Evolutionary conservation across 2,113 vertebrate species (phyloP).

Genomic region (Parus major): DNA sequence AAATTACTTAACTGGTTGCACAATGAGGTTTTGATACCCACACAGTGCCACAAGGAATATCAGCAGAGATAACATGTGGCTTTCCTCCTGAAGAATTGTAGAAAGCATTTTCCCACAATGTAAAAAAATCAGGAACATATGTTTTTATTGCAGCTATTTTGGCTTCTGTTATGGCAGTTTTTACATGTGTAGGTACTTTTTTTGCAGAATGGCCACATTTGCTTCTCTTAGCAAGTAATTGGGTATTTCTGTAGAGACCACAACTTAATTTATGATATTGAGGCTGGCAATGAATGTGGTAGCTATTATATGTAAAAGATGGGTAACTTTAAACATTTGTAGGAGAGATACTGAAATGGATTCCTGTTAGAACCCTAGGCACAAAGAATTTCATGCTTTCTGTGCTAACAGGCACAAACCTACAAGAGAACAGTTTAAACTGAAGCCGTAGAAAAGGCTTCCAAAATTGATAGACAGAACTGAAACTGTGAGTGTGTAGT

Average conservation of each 20-base stretch:
- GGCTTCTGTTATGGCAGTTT: background rate
- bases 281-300: background rate
- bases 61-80: rapidly evolving
- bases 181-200: background rate
- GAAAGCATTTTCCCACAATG: background rate
- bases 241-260: background rate
- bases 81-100: background rate
- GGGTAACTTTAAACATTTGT: background rate
- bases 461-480: too few relatives aligned
- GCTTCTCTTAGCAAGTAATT: background rate
- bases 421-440: too few relatives aligned
- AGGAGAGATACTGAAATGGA: background rate
- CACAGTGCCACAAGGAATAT: background rate
- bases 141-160: background rate
- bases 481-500: too few relatives aligned
- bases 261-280: rapidly evolving
- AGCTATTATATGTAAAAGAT: background rate
- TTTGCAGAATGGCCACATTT: background rate
- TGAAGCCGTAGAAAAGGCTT: too few relatives aligned
- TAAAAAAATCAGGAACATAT: background rate
- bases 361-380: background rate
- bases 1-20: background rate
- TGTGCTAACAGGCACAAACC: too few relatives aligned
- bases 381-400: too few relatives aligned
- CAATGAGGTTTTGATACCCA: background rate